Base-by-base conservation (phyloP, 2,113 vertebrate genomes). In the Amazona guildingii region DNA sequence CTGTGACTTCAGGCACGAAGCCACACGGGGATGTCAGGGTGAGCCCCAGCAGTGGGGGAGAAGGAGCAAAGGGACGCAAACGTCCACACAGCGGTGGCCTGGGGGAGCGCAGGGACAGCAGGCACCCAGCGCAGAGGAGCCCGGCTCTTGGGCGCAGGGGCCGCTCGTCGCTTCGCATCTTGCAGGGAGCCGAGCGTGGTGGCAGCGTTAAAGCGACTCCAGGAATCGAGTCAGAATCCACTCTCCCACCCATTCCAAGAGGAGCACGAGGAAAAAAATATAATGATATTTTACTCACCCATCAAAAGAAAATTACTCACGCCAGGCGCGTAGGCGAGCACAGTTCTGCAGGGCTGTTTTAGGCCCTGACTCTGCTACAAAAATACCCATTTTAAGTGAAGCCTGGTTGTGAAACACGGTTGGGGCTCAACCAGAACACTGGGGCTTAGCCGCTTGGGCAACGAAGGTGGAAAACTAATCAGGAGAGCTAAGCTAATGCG, bases 261-360 rank as follows among this genome's bases (percentile, higher is more conserved):
- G 85, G 92, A 94, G 95, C 92, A 90, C 49, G 91, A 69, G 64
- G 72, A 63, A 95, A 86, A 68, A 68, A 52, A 79, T 10, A 79
- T 49, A 95, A 86, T 80, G 95, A 96, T 97, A 96, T 97, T 97
- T 96, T 97, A 96, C 96, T 97, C 97, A 97, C 95, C 97, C 95
- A 95, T 96, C 97, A 97, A 96, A 97, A 94, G 97, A 95, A 96
- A 97, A 97, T 97, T 97, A 97, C 96, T 97, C 97, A 97, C 95
- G 93, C 97, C 87, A 96, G 94, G 93, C 78, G 92, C 86, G 97
- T 96, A 95, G 97, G 96, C 77, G 94, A 95, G 95, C 90, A 95
- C 88, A 96, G 83, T 92, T 95, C 84, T 97, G 95, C 95, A 91
- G 95, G 97, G 96, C 93, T 97, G 97, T 96, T 97, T 97, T 96